A percentile compares a stretch with the other conserved stretches of the same genome.
Evolutionary conservation across 2,113 vertebrate genomes (phyloP).

Genomic region (Etia nguti): DNA sequence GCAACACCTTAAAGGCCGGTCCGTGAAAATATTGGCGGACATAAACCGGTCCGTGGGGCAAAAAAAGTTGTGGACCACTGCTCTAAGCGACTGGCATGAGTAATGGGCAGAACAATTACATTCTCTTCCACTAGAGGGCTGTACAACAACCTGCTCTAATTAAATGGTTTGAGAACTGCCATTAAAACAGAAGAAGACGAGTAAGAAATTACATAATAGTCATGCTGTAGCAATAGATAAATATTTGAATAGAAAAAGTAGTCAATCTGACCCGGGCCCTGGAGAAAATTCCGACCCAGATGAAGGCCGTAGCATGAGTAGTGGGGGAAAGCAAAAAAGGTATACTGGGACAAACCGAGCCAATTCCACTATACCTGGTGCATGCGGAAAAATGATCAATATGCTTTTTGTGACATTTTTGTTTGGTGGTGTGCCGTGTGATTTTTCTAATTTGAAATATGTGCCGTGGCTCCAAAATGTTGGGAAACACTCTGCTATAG

Average conservation of each 20-base stretch:
- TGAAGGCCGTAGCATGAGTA: not conserved
- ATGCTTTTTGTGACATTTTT: not conserved
- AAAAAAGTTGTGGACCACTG: too few species aligned
- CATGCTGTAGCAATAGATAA: not conserved
- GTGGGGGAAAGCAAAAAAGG: not conserved
- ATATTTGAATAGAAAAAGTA: not conserved
- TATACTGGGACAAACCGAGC: rapidly evolving
- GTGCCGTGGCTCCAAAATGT: rapidly evolving
- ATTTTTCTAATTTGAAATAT: not conserved
- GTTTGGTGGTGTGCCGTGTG: not conserved
- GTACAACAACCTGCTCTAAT: too few species aligned
- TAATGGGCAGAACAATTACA: not conserved
- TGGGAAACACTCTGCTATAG: not conserved
- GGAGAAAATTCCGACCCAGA: not conserved
- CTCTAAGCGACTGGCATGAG: too few species aligned
- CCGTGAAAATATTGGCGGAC: too few species aligned
- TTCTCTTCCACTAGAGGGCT: too few species aligned
- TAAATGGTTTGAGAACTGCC: too few species aligned
- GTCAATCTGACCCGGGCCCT: not conserved
- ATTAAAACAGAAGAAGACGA: too few species aligned
- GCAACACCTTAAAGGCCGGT: too few species aligned
- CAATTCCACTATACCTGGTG: not conserved
- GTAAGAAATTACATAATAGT: not conserved
- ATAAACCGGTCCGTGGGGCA: too few species aligned
- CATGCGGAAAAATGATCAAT: rapidly evolving